Conservation (phyloP, 2,797 vertebrate species). For the Crenichthys baileyi region DNA sequence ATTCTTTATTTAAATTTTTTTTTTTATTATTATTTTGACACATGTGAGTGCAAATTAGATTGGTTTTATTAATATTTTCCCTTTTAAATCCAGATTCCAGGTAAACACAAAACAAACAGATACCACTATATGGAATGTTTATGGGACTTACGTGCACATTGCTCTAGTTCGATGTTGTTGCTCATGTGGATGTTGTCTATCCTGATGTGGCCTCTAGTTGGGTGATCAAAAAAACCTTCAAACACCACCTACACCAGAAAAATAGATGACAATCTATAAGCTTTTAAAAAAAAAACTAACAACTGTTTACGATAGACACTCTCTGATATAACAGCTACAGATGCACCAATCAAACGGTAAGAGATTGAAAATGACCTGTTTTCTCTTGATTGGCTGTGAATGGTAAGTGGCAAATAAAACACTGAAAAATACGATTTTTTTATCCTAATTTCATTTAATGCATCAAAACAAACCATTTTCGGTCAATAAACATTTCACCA, state of each 20-base stretch:
- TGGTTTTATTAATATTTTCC: conserved; percentile 31
- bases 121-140: neutral
- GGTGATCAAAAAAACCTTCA: conserved; percentile 90
- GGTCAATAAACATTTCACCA: neutral
- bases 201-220: conserved; percentile 88
- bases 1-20: conserved; percentile 27
- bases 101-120: conserved; percentile 31
- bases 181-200: conserved; percentile 95
- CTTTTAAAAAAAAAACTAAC: neutral
- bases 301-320: too few relatives aligned
- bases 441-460: neutral
- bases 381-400: too few relatives aligned
- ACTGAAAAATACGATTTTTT: too few relatives aligned
- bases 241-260: conserved; percentile 87
- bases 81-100: conserved; percentile 29
- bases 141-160: conserved; percentile 90
- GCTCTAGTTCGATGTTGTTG: conserved; percentile 88
- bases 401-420: too few relatives aligned
- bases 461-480: neutral
- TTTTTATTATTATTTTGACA: neutral
- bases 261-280: neutral
- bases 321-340: too few relatives aligned
- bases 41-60: conserved; percentile 51
- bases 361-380: too few relatives aligned
- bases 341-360: neutral